Base-by-base conservation (phyloP, 2,888 invertebrate genomes). In the Crioceris asparagi region DNA sequence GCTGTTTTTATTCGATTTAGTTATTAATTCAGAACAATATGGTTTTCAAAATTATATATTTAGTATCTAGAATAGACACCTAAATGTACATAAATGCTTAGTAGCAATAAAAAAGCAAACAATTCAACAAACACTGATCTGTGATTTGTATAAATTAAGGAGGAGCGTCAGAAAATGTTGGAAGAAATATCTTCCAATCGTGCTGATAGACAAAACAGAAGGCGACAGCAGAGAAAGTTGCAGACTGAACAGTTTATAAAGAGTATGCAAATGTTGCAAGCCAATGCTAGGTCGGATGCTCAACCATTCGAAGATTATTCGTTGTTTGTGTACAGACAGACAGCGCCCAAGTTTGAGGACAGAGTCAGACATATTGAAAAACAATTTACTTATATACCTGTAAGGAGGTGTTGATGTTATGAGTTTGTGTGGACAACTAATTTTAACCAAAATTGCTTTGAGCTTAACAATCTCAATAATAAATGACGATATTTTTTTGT, bases 221-320 rank as follows among this genome's bases (percentile, higher is more conserved):
- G 78, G 27, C 72, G 76, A 44, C 74, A 77, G 56, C 74, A 78
- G 44, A 76, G 85, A 50, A 78, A 80, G 54, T 77, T 79, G 65
- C 79, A 79, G 54, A 85, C 82, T 30, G 77, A 85, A 50, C 84
- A 85, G 56, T 86, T 88, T 64, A 70, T 77, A 63, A 86, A 85
- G 65, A 87, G 86, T 60, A 72, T 88, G 66, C 83, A 83, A 63
- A 82, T 88, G 81, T 65, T 88, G 52, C 83, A 84, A 53, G 76
- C 80, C 2, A 86, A 85, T 60, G 79, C 77, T 32, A 74, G 78
- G 43, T 68, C 71, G 35, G 73, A 75, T 32, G 66, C 68, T 36
- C 65, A 66, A 46, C 79, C 83, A 41, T 75, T 85, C 56, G 83
- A 86, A 65, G 82, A 87, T 66, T 85, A 86, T 66, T 83, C 85